Base-by-base conservation (phyloP, 2,888 invertebrate species). In the Sarcophaga variegata region DNA sequence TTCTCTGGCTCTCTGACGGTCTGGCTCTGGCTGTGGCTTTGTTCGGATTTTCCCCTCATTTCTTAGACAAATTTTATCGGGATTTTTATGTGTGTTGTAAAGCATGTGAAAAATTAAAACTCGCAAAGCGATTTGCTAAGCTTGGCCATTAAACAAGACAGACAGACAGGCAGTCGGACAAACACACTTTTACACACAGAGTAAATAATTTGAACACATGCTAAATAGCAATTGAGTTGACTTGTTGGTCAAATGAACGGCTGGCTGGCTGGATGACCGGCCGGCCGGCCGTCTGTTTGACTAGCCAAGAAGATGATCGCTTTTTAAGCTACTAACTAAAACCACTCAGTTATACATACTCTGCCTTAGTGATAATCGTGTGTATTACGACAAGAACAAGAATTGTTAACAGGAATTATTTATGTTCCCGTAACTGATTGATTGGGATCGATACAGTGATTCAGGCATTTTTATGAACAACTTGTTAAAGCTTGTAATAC, bases 321-420 rank as follows among this genome's bases (percentile, higher is more conserved):
- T 37, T 37, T 10, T 37, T 37, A 37, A 37, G 37, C 37, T 37
- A 37, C 37, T 37, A 37, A 37, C 37, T 37, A 10, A 37, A 37
- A 37, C 37, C 8, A 37, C 37, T 37, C 8, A 37, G 37, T 37
- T 37, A 37, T 37, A 10, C 37, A 37, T 10, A 37, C 37, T 37
- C 37, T 37, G 8, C 37, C 37, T 37, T 37, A 10, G 37, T 37
- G 37, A 37, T 37, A 37, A 37, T 37, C 8, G 8, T 10, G 37
- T 37, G 37, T 37, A 8, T 37, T 37, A 37, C 37, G 2, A 37
- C 37, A 37, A 37, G 37, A 37, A 37, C 37, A 37, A 37, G 37
- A 37, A 37, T 37, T 37, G 37, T 79, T 82, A 79, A 85, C 82
- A 82, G 70, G 62, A 82, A 79, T 70, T 64, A 49, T 70, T 62